Evolutionary conservation across 1,140 invertebrate species (phyloP).

Genomic region (Eupristina koningsbergeri): DNA sequence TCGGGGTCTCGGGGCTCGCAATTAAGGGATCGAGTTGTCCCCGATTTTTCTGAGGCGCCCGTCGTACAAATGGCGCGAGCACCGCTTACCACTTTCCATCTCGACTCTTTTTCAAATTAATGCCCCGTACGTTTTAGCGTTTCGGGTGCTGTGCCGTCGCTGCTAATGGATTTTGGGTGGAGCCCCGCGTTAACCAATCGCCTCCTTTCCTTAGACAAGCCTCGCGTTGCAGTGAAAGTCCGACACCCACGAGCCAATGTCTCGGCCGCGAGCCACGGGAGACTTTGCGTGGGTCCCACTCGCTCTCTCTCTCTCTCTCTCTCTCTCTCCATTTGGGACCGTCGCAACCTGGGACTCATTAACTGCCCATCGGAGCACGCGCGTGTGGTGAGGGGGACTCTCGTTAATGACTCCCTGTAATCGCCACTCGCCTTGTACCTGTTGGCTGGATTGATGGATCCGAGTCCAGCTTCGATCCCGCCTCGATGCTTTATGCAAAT

Average conservation of each 20-base stretch:
- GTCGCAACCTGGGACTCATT: constrained; percentile 25
- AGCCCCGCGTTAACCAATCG: constrained; percentile 70
- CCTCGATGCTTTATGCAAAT: constrained; percentile 33
- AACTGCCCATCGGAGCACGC: constrained; percentile 26
- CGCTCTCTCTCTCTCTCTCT: background rate
- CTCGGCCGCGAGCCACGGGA: constrained; percentile 19
- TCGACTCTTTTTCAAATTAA: constrained; percentile 71
- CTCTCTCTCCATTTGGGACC: background rate
- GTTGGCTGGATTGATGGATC: background rate
- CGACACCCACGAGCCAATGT: constrained; percentile 67
- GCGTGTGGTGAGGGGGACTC: background rate
- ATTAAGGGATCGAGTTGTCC: constrained; percentile 4
- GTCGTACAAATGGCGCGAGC: constrained; percentile 64
- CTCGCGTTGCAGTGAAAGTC: constrained; percentile 65
- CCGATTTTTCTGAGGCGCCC: constrained; percentile 8
- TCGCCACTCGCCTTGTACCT: constrained; percentile 2
- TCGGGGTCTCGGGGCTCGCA: too few relatives aligned
- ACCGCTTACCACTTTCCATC: constrained; percentile 56
- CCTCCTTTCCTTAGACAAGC: constrained; percentile 57
- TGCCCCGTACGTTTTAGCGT: constrained; percentile 65
- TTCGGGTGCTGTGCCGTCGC: constrained; percentile 65
- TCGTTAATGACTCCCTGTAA: constrained; percentile 22
- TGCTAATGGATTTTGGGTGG: constrained; percentile 73
- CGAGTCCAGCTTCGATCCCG: background rate
- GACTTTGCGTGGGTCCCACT: background rate